Percentiles rank a stretch among this genome's conserved stretches.
Evolutionary conservation across 2,113 vertebrate genomes (phyloP).

Genomic region (Hiodon alosoides): DNA sequence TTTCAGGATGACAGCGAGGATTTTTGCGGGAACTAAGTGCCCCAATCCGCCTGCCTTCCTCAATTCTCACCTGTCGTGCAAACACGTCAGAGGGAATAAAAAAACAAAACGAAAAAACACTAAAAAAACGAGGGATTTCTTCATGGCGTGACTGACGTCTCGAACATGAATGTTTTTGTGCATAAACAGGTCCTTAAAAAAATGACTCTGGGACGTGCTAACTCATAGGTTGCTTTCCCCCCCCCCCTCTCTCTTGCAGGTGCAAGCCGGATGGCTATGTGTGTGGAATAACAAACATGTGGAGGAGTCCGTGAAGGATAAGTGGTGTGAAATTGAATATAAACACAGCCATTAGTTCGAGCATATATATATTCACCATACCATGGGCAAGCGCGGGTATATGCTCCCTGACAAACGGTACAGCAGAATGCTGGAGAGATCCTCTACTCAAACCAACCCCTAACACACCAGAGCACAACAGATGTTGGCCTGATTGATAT

Average conservation of each 20-base stretch:
- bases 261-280: slow-evolving; percentile 19
- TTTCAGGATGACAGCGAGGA: slow-evolving; percentile 16
- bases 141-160: background rate
- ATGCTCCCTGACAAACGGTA: background rate
- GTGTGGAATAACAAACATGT: slow-evolving; percentile 33
- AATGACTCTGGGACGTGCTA: background rate
- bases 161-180: slow-evolving; percentile 22
- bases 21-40: slow-evolving; percentile 30
- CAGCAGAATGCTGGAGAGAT: background rate
- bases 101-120: slow-evolving; percentile 20
- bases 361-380: slow-evolving; percentile 45
- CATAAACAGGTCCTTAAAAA: slow-evolving; percentile 8
- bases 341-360: slow-evolving; percentile 37
- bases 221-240: background rate
- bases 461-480: too few relatives aligned
- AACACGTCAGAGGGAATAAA: slow-evolving; percentile 1
- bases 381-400: background rate
- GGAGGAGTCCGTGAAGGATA: slow-evolving; percentile 45
- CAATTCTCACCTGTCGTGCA: slow-evolving; percentile 23
- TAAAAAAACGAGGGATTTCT: slow-evolving; percentile 6
- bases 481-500: too few relatives aligned
- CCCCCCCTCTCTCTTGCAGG: slow-evolving; percentile 28
- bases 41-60: slow-evolving; percentile 27
- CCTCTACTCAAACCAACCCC: too few relatives aligned
- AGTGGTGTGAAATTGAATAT: slow-evolving; percentile 35